Evolutionary conservation across 2,113 vertebrate genomes (phyloP).

Genomic region (Mustelus asterias): DNA sequence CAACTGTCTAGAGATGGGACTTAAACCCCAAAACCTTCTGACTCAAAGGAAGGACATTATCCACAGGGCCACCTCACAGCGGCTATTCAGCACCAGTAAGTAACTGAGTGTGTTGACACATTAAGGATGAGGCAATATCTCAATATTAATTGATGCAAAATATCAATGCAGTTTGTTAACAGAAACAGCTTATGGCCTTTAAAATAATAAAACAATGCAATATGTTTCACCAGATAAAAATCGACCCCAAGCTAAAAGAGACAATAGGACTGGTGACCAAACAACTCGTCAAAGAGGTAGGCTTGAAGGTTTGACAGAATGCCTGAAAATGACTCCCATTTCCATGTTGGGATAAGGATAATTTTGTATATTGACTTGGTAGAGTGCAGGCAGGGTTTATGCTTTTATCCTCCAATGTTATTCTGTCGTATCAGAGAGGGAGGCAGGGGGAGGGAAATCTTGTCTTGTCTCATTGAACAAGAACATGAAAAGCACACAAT

Average conservation of each 20-base stretch:
- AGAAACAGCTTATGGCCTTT: neutral
- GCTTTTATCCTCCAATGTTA: neutral
- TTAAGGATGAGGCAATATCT: neutral
- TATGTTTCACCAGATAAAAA: neutral
- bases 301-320: neutral
- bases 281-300: neutral
- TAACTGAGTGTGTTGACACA: neutral
- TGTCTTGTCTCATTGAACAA: neutral
- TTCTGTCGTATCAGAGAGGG: neutral
- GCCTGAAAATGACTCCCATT: neutral
- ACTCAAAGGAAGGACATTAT: neutral
- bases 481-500: neutral
- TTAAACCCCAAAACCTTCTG: neutral
- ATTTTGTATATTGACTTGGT: neutral
- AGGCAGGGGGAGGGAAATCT: too few species aligned
- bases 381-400: neutral
- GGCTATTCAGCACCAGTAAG: too few species aligned
- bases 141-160: neutral
- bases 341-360: neutral
- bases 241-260: neutral
- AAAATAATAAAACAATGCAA: neutral
- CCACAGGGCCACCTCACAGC: neutral
- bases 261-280: neutral
- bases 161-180: neutral
- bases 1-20: neutral